Evolutionary conservation across 2,888 invertebrate genomes (phyloP).

Genomic region (Dryocosmus kuriphilus): DNA sequence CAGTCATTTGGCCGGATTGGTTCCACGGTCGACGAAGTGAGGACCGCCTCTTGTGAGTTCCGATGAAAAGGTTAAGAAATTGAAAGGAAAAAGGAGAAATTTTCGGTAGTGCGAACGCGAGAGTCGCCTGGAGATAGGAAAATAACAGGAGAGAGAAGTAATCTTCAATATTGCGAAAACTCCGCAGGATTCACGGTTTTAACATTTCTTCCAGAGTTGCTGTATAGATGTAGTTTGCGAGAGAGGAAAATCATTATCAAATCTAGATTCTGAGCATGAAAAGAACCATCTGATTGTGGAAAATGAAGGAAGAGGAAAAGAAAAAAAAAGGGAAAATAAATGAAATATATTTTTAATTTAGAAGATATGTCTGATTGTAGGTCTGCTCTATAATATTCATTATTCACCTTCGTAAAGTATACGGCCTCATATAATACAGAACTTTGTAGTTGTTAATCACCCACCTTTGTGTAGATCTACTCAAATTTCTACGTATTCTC

Average conservation of each 20-base stretch:
- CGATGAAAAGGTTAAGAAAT: conserved; percentile 34
- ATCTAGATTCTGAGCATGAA: neutral
- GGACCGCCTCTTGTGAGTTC: conserved; percentile 18
- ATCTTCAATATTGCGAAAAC: conserved; percentile 18
- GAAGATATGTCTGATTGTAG: neutral
- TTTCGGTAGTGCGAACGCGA: conserved; percentile 1
- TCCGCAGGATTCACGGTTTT: neutral
- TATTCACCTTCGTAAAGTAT: conserved; percentile 10
- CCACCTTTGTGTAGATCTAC: neutral
- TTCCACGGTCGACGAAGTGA: conserved; percentile 20
- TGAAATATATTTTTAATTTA: too few species aligned
- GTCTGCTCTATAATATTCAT: neutral
- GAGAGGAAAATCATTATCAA: neutral
- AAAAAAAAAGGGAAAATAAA: neutral
- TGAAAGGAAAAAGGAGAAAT: neutral
- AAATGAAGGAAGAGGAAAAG: too few species aligned
- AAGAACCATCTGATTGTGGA: too few species aligned
- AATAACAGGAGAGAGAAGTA: neutral
- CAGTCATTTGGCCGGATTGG: conserved; percentile 30
- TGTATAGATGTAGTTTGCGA: neutral
- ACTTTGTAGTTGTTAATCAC: neutral
- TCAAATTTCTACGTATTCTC: conserved; percentile 12
- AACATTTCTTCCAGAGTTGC: neutral
- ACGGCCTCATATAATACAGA: conserved; percentile 29
- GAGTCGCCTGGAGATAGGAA: neutral